A percentile compares a stretch with the other conserved stretches of the same genome.
Evolutionary conservation across 1,140 invertebrate species (phyloP).

Genomic region (Atta colombica): DNA sequence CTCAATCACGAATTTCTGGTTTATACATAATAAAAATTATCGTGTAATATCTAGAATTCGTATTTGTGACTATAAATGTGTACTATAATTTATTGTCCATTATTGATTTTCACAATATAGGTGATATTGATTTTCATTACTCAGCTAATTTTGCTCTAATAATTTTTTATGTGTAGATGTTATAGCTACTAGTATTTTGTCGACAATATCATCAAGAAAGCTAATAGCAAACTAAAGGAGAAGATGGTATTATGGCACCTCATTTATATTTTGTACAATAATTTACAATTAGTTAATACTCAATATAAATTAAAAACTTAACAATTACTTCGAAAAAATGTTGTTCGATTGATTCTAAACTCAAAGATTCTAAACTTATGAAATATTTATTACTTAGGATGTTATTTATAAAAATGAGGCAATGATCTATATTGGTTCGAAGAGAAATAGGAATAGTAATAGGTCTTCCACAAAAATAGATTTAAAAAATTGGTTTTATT

Average conservation of each 20-base stretch:
- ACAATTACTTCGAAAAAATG: neutral
- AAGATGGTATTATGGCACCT: too few relatives aligned
- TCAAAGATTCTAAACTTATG: too few relatives aligned
- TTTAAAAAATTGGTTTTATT: too few relatives aligned
- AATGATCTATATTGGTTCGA: too few relatives aligned
- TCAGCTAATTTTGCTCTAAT: neutral
- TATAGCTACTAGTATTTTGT: neutral
- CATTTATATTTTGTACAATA: too few relatives aligned
- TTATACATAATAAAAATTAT: neutral
- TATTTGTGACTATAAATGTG: neutral
- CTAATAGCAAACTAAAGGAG: neutral
- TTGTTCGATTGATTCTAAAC: too few relatives aligned
- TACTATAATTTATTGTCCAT: neutral
- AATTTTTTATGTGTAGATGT: neutral
- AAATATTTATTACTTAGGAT: too few relatives aligned
- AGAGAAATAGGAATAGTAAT: too few relatives aligned
- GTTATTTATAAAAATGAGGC: too few relatives aligned
- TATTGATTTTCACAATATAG: constrained; percentile 6
- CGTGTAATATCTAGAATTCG: neutral
- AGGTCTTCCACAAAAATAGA: too few relatives aligned
- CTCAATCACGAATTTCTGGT: neutral
- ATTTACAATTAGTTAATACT: too few relatives aligned
- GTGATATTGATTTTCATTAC: constrained; percentile 4
- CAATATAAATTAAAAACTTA: neutral
- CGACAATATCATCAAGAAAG: neutral